Evolutionary conservation across 2,888 invertebrate genomes (phyloP).

Genomic region (Rotaria socialis): DNA sequence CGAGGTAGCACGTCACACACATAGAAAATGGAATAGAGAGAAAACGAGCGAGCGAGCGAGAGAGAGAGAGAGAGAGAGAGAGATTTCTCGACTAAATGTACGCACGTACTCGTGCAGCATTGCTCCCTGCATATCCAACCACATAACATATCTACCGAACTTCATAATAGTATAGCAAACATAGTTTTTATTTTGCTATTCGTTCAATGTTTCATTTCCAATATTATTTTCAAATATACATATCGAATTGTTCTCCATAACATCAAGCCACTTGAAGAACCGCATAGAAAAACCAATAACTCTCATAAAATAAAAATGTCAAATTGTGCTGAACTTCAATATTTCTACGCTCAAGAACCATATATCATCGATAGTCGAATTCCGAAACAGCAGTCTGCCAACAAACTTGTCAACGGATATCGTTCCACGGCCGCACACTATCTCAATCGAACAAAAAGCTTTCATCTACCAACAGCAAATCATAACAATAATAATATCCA

Average conservation of each 20-base stretch:
- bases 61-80: background rate
- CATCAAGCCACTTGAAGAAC: background rate
- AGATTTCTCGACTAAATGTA: background rate
- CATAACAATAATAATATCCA: background rate
- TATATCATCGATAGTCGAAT: background rate
- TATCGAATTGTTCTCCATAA: too few relatives aligned
- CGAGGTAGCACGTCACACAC: background rate
- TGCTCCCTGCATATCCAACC: background rate
- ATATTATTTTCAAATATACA: background rate
- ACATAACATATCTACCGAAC: background rate
- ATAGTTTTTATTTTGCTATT: background rate
- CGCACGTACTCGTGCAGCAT: background rate
- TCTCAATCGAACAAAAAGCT: constrained; percentile 26
- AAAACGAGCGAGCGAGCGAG: background rate
- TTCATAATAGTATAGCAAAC: background rate
- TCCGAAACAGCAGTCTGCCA: background rate
- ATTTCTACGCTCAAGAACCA: background rate
- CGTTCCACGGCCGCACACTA: background rate
- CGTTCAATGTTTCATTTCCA: background rate
- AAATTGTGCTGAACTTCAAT: background rate
- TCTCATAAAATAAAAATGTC: background rate
- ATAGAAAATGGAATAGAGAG: constrained; percentile 7
- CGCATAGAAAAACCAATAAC: background rate
- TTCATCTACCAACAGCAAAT: background rate
- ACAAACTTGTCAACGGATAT: background rate